phyloP scores from a whole-genome alignment of 2,113 vertebrate species.

The Hippocampus zosterae region DNA sequence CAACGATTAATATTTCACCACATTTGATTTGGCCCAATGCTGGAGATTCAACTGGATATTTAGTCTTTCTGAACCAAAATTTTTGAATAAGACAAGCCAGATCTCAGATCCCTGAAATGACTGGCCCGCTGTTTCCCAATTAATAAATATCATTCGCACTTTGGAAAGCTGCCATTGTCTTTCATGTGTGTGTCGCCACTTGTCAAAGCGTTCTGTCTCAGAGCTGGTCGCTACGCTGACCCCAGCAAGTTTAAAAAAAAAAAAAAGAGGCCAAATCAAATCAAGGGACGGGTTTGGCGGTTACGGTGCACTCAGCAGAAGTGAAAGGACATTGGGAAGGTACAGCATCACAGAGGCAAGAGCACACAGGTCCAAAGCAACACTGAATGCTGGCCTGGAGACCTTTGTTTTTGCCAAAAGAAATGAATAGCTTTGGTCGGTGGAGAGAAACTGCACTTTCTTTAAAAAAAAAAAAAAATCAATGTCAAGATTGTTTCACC shows the following conservation, averaged over 20 bases:
- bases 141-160: slow-evolving; percentile 22
- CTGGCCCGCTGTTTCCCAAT: slow-evolving; percentile 3
- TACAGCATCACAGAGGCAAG: slow-evolving; percentile 5
- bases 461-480: not conserved
- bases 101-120: slow-evolving; percentile 20
- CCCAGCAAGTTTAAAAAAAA: slow-evolving; percentile 25
- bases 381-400: not conserved
- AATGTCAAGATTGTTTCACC: not conserved
- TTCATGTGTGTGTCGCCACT: not conserved
- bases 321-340: slow-evolving; percentile 35
- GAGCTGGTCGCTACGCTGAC: slow-evolving; percentile 27
- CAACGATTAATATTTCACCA: no score
- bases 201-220: not conserved
- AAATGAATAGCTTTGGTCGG: not conserved
- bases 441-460: not conserved
- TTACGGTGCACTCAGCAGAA: slow-evolving; percentile 48
- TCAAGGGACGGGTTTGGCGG: slow-evolving; percentile 30
- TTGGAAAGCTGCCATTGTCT: slow-evolving; percentile 15
- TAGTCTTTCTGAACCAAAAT: not conserved
- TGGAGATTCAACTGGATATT: no score
- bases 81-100: not conserved
- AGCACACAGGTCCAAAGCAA: slow-evolving; percentile 17
- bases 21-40: no score
- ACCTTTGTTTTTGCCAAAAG: not conserved
- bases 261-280: slow-evolving; percentile 47